Conservation (phyloP, 1,140 invertebrate genomes). For the Paraescarpia echinospica region DNA sequence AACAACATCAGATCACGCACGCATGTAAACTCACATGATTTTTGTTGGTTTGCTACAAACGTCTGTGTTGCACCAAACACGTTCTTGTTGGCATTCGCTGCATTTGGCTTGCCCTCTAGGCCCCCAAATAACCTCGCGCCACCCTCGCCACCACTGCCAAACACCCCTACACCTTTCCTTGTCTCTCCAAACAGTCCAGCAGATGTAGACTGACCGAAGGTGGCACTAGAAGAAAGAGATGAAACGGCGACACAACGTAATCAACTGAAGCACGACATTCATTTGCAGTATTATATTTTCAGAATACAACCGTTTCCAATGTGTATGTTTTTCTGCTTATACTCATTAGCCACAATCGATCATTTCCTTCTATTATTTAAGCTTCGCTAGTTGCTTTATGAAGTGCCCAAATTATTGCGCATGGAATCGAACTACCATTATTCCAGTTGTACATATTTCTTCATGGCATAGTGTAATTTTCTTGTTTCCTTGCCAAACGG, state of each 20-base stretch:
- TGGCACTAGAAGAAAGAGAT: not conserved
- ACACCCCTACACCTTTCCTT: not conserved
- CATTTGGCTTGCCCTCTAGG: constrained; percentile 53
- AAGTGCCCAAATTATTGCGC: no score
- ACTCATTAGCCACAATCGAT: no score
- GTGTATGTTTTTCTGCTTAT: no score
- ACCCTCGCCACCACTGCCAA: not conserved
- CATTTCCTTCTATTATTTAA: no score
- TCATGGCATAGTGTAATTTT: no score
- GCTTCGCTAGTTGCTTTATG: no score
- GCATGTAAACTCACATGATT: not conserved
- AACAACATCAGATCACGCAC: not conserved
- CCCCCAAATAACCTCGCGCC: constrained; percentile 47
- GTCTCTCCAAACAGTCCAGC: not conserved
- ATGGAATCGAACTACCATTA: no score
- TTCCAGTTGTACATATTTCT: no score
- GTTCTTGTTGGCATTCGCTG: constrained; percentile 56
- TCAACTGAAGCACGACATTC: not conserved
- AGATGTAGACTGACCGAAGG: not conserved
- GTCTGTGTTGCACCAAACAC: constrained; percentile 45
- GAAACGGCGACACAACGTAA: not conserved
- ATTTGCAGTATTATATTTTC: not conserved
- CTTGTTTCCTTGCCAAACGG: no score
- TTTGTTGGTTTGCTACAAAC: not conserved
- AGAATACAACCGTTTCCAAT: no score